A percentile compares a stretch with the other conserved stretches of the same genome.
phyloP scores from a whole-genome alignment of 2,888 invertebrate genomes.

The Tupiocoris notatus region DNA sequence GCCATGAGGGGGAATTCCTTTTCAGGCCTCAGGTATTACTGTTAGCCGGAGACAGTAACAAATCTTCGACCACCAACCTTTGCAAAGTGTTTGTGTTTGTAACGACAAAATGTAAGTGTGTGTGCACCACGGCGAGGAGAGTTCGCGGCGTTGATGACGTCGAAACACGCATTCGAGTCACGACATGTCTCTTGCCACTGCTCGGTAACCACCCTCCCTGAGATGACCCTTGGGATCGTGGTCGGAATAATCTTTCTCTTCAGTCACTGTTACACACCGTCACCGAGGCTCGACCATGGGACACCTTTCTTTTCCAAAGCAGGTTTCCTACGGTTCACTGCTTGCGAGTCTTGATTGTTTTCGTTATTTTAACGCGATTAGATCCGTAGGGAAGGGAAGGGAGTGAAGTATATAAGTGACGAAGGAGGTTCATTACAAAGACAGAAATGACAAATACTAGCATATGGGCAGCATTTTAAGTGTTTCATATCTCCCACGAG shows the following conservation, averaged over 20 bases:
- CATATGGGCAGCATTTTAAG: too few species aligned
- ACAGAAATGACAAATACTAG: too few species aligned
- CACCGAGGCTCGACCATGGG: neutral
- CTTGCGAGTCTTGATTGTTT: neutral
- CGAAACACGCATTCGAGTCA: conserved; percentile 4
- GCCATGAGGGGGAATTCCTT: neutral
- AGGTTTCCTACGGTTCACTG: neutral
- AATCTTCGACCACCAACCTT: neutral
- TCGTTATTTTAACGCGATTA: neutral
- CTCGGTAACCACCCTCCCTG: neutral
- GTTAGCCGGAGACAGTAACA: neutral
- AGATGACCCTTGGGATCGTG: conserved; percentile 20
- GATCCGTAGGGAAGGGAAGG: too few species aligned
- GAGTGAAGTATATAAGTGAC: too few species aligned
- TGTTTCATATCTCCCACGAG: too few species aligned
- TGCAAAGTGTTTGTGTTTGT: neutral
- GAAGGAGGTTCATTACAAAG: too few species aligned
- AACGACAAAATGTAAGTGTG: too few species aligned
- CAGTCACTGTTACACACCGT: neutral
- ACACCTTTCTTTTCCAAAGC: neutral
- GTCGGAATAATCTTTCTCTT: conserved; percentile 9
- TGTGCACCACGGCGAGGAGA: neutral
- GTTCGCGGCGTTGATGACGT: neutral
- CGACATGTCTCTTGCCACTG: conserved; percentile 11
- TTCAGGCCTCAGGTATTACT: neutral